These are phyloP conservation scores for Hestina assimilis DNA, from an alignment of 1,140 invertebrate species.

Conservation along the genomic window DNA sequence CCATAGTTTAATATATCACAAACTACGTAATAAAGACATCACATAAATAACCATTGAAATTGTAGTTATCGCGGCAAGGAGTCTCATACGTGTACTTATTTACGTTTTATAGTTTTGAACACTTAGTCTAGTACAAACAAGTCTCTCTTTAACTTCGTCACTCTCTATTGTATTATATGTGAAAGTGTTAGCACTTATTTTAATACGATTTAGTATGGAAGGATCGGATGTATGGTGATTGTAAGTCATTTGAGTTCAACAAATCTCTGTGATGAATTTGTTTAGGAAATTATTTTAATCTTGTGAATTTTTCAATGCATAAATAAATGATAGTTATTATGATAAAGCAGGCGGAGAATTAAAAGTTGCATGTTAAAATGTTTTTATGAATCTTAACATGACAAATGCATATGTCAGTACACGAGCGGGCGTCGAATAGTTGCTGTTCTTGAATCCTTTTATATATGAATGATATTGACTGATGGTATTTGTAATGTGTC, in stretches of 20 bases:
- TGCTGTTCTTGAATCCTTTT: conserved; percentile 1
- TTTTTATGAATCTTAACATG: conserved; percentile 49
- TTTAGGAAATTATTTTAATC: conserved; percentile 56
- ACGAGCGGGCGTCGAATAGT: conserved; percentile 22
- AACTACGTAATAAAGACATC: conserved; percentile 61
- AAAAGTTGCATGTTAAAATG: conserved; percentile 25
- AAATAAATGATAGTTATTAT: conserved; percentile 35
- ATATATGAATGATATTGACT: conserved; percentile 22
- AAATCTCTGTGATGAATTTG: conserved; percentile 73
- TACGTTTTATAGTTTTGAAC: conserved; percentile 23
- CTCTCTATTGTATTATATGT: conserved; percentile 72
- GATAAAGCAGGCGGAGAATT: conserved; percentile 25
- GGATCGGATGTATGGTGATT: conserved; percentile 55
- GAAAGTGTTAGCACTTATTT: conserved; percentile 42
- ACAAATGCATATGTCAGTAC: conserved; percentile 55
- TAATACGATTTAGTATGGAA: conserved; percentile 37
- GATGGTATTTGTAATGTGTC: conserved; percentile 23
- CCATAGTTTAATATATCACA: conserved; percentile 46
- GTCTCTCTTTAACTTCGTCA: conserved; percentile 72
- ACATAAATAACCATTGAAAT: conserved; percentile 52
- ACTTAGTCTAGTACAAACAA: conserved; percentile 59
- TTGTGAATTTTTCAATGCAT: conserved; percentile 59
- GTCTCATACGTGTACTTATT: conserved; percentile 73
- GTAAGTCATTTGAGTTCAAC: conserved; percentile 41
- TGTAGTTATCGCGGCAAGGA: conserved; percentile 46